Evolutionary conservation across 2,113 vertebrate genomes (phyloP).

Genomic region (Pelobates fuscus): DNA sequence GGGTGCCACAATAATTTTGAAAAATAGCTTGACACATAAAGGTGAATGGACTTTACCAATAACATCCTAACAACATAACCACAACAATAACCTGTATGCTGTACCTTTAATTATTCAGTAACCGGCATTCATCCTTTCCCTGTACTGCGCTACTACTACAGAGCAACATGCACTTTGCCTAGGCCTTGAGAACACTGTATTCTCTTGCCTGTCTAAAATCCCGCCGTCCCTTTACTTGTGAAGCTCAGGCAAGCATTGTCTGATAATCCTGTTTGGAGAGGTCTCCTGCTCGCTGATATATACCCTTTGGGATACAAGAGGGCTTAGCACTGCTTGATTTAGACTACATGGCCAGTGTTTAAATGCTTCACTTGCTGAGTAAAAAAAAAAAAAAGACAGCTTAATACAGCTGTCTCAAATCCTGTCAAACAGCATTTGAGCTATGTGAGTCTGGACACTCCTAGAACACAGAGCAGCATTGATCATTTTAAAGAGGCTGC

Average conservation of each 20-base stretch:
- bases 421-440: slow-evolving; percentile 47
- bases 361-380: slow-evolving; percentile 48
- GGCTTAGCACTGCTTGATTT: slow-evolving; percentile 52
- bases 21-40: too few relatives aligned
- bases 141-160: slow-evolving; percentile 4
- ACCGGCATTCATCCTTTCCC: slow-evolving; percentile 2
- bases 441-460: slow-evolving; percentile 6
- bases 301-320: slow-evolving; percentile 51
- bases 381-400: slow-evolving; percentile 29
- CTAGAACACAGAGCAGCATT: neutral
- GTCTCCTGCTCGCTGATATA: slow-evolving; percentile 47
- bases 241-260: slow-evolving; percentile 41
- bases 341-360: slow-evolving; percentile 52
- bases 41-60: too few relatives aligned
- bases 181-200: neutral
- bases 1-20: too few relatives aligned
- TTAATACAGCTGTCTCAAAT: slow-evolving; percentile 49
- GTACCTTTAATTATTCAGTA: too few relatives aligned
- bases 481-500: neutral
- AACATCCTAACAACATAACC: too few relatives aligned
- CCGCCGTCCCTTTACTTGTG: slow-evolving; percentile 35
- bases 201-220: slow-evolving; percentile 11
- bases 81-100: too few relatives aligned
- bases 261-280: slow-evolving; percentile 51
- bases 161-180: neutral